Conservation (phyloP, 2,797 vertebrate genomes). For the Holocentrus rufus region DNA sequence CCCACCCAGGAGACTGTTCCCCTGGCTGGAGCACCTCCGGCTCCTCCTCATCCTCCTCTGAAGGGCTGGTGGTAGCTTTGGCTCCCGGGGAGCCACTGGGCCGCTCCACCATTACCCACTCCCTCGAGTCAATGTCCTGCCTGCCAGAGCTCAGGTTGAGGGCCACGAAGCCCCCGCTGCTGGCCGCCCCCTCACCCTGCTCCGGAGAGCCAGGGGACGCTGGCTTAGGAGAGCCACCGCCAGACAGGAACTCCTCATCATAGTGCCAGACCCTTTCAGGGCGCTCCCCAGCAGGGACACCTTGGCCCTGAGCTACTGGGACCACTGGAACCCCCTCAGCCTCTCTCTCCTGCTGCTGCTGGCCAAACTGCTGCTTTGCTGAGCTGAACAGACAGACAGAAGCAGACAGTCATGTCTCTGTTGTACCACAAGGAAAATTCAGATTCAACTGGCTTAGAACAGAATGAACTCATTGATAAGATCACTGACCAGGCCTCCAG, state of each 20-base stretch:
- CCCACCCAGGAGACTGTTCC: conserved; percentile 77
- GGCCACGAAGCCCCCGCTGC: conserved; percentile 92
- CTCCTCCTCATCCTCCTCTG: conserved; percentile 86
- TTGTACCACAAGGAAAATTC: not conserved
- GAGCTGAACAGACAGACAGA: conserved; percentile 73
- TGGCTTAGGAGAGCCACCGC: conserved; percentile 86
- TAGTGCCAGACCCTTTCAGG: conserved; percentile 91
- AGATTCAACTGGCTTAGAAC: not conserved
- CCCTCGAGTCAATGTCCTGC: conserved; percentile 93
- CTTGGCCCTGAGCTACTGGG: conserved; percentile 63
- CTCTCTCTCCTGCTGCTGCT: conserved; percentile 67
- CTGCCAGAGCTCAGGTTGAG: conserved; percentile 94
- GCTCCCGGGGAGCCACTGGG: conserved; percentile 83
- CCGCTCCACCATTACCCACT: conserved; percentile 97
- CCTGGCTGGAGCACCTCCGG: conserved; percentile 72
- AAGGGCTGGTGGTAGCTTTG: conserved; percentile 89
- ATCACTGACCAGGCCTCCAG: conserved; percentile 88
- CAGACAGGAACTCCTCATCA: conserved; percentile 91
- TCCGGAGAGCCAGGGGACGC: conserved; percentile 88
- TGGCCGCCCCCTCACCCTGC: conserved; percentile 88
- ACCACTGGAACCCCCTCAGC: conserved; percentile 50
- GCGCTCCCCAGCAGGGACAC: conserved; percentile 60
- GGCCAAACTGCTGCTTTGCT: conserved; percentile 82
- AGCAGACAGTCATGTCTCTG: conserved; percentile 5
- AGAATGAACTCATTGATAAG: not conserved